Percentiles rank a stretch among this genome's conserved stretches.
Conservation (phyloP, 2,888 invertebrate species). For the Strigamia transsilvanica region DNA sequence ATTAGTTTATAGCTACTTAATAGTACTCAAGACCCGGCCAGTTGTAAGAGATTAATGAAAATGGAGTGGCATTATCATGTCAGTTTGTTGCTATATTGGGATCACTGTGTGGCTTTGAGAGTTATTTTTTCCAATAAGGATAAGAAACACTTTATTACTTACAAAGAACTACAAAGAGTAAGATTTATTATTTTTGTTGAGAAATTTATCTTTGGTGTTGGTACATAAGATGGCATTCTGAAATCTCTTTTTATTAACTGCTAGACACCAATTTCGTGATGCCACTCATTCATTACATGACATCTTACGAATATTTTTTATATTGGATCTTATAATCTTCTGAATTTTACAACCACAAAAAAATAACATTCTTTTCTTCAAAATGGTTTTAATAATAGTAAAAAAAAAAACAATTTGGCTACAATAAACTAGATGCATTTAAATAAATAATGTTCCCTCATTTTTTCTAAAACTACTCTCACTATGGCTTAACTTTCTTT, state of each 20-base stretch:
- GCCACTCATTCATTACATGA: not conserved
- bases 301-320: not conserved
- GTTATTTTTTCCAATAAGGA: not conserved
- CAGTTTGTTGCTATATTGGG: constrained; percentile 11
- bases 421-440: no score
- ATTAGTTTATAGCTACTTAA: not conserved
- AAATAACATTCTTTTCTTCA: no score
- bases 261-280: not conserved
- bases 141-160: not conserved
- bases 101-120: not conserved
- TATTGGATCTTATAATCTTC: not conserved
- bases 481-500: no score
- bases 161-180: constrained; percentile 10
- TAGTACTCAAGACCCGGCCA: not conserved
- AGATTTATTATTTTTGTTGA: not conserved
- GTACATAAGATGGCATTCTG: not conserved
- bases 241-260: constrained; percentile 20
- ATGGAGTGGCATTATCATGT: not conserved
- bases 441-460: no score
- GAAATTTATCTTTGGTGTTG: not conserved
- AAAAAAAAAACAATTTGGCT: no score
- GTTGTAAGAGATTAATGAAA: not conserved
- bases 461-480: no score
- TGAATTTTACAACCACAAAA: no score
- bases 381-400: no score